Base-by-base conservation (phyloP, 2,113 vertebrate species). In the Trogon surrucura region DNA sequence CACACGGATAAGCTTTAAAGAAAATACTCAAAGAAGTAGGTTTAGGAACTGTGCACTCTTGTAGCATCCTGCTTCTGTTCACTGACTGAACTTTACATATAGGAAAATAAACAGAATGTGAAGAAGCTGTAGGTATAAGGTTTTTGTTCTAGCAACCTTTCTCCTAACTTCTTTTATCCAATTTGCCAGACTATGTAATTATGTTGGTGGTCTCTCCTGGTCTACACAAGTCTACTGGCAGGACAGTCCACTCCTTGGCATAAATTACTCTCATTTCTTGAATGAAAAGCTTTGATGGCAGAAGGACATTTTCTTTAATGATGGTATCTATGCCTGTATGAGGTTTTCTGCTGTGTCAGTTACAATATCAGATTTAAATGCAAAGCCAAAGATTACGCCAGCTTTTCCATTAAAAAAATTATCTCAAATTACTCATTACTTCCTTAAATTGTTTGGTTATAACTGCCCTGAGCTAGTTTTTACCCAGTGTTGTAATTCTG, bases 341-440 rank as follows among this genome's bases (percentile, higher is more conserved):
- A 69, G 4, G 15, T 19, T 80, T 94, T 94, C 41, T 95, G 89
- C 89, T 81, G 73, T 72, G 86, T 87, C 94, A 93, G 66, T 85
- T 61, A 80, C 20, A 48, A 85, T 66, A 86, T 64, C 41, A 56
- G 21, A 74, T 87, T 91, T 84, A 84, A 92, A 80, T 48, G 44
- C 29, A 87, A 89, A 80, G 34, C 1, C 38, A 81, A 89, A 70
- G 36, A 72, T 23, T 61, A 9, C 5, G 34, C 73, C 86, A 95
- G 30, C 26, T 87, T 75, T 93, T 81, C 56, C 85, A 97, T 94
- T 90, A 16, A 62, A 93, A 95, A 79, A 34, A 86, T 65, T 66
- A 73, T 51, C 44, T 88, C 2, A 0, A 41, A 48, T 93, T 93
- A 88, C 34, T 89, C 4, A 29, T 30, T 92, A 9, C 61, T 91